Evolutionary conservation across 2,113 vertebrate genomes (phyloP).

Genomic region (Ariopsis seemanni): DNA sequence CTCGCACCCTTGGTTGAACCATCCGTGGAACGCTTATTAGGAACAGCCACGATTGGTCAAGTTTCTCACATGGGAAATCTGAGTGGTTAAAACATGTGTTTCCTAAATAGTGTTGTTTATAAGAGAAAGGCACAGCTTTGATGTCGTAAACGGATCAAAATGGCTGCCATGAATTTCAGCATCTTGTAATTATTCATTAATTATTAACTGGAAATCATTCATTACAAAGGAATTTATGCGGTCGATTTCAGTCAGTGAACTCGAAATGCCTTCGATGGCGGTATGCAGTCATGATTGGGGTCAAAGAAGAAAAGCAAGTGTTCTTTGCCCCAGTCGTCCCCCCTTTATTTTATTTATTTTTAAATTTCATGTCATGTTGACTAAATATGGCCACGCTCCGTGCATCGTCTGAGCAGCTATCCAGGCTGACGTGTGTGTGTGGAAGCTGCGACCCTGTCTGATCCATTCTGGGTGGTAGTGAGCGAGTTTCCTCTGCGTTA

Average conservation of each 20-base stretch:
- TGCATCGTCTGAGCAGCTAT: background rate
- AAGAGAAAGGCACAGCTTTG: background rate
- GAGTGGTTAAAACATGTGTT: background rate
- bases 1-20: background rate
- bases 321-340: background rate
- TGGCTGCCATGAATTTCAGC: background rate
- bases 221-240: background rate
- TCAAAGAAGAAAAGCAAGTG: background rate
- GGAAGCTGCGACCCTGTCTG: constrained; percentile 22
- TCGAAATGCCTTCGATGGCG: background rate
- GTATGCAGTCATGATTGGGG: background rate
- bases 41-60: constrained; percentile 2
- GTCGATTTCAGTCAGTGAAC: background rate
- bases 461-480: constrained; percentile 35
- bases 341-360: background rate
- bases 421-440: constrained; percentile 1
- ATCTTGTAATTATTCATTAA: background rate
- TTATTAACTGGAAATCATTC: constrained; percentile 12
- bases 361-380: background rate
- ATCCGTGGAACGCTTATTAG: background rate
- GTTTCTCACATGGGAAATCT: constrained; percentile 10
- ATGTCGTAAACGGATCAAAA: background rate
- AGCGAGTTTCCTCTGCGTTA: constrained; percentile 28
- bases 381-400: background rate
- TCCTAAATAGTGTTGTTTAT: background rate